These are phyloP conservation scores for Mus musculus DNA, from an alignment of 2,113 vertebrate species.

Conservation along the genomic window GRCm39 chr14:105311001-105311500, in stretches of 20 bases:
- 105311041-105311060: background rate
- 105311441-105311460: too few species aligned
- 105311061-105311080: background rate
- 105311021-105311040: background rate
- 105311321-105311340: too few species aligned
- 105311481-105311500: background rate
- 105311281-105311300: background rate
- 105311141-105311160: background rate
- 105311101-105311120: background rate
- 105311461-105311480: too few species aligned
- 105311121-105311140: background rate
- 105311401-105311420: too few species aligned
- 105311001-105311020: constrained; percentile 14
- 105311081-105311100: background rate
- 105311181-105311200: background rate
- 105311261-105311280: background rate
- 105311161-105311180: background rate
- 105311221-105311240: background rate
- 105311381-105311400: too few species aligned
- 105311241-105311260: too few species aligned
- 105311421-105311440: too few species aligned
- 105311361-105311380: background rate
- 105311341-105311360: too few species aligned
- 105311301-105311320: background rate
- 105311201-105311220: background rate